A percentile compares a stretch with the other conserved stretches of the same genome.
These are phyloP conservation scores for Lagopus muta DNA, from an alignment of 2,113 vertebrate species.

Conservation along the genomic window DNA sequence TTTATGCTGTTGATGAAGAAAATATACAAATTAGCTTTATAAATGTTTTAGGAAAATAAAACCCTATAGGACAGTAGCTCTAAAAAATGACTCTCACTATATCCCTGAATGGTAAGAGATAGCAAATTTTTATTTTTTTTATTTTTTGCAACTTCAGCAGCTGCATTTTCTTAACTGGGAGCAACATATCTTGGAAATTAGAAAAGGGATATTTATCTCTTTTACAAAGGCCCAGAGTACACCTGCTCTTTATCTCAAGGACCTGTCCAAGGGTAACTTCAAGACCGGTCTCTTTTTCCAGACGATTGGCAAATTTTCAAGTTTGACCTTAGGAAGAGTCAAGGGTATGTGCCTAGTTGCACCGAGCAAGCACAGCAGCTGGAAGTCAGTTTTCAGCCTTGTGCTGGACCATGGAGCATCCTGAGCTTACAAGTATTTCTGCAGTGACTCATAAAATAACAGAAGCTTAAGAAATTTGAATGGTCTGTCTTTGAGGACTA, in stretches of 20 bases:
- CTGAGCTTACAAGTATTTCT: not conserved
- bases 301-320: constrained; percentile 6
- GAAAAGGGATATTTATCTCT: constrained; percentile 15
- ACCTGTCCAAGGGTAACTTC: constrained; percentile 15
- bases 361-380: not conserved
- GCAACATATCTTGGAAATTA: not conserved
- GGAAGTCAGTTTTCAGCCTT: not conserved
- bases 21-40: not conserved
- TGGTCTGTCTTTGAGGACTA: not conserved
- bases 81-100: not conserved
- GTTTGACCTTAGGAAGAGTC: not conserved
- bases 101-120: not conserved
- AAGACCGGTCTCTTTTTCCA: not conserved
- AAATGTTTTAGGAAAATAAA: not conserved
- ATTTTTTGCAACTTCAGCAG: not conserved
- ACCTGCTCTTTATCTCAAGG: constrained; percentile 47
- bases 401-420: not conserved
- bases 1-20: not conserved
- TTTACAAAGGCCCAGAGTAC: not conserved
- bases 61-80: not conserved
- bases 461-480: not conserved
- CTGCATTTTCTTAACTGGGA: constrained; percentile 2
- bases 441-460: not conserved
- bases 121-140: not conserved
- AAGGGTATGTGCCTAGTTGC: not conserved